Base-by-base conservation (phyloP, 2,888 invertebrate species). In the Drosophila meridiana region DNA sequence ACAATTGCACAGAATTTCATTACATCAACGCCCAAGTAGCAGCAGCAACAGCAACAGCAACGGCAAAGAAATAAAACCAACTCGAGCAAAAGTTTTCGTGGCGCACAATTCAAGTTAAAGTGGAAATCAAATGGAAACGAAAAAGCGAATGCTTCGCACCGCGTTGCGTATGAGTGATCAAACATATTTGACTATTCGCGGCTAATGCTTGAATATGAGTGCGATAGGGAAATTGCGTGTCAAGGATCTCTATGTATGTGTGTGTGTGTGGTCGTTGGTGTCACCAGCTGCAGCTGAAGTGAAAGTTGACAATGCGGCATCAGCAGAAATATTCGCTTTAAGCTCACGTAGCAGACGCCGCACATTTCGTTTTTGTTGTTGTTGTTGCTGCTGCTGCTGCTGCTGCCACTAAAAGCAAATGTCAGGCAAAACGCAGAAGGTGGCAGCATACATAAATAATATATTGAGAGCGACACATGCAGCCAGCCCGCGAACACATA, bases 1-100 rank as follows among this genome's bases (percentile, higher is more conserved):
- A 83, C 88, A 85, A 85, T 87, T 89, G 83, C 73, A 71, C 83
- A 87, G 85, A 80, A 85, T 84, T 80, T 85, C 88, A 85, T 85
- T 85, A 89, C 80, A 85, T 87, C 84, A 89, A 74, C 67, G 61
- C 56, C 71, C 73, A 69, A 82, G 77, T 48, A 74, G 77, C 79
- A 70, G 50, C 66, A 45, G 47, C 48, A 57, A 40, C 28, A 47
- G 13, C 47, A 53, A 38, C 32, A 9, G 9, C 50, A 30, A 20
- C 38, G 38, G 56, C 56, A 57, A 36, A 9, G n/a, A 34, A 34
- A 59, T 38, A 43, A 60, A 73, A 59, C 30, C 56, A 89, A 87
- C 63, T 89, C 87, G 78, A 66, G 36, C 56, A 45, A 65, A 75
- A 89, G 70, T 82, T 89, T 50, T 47, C 13, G 64, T 47, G 48